Base-by-base conservation (phyloP, 2,888 invertebrate species). In the Pristionchus exspectatus region DNA sequence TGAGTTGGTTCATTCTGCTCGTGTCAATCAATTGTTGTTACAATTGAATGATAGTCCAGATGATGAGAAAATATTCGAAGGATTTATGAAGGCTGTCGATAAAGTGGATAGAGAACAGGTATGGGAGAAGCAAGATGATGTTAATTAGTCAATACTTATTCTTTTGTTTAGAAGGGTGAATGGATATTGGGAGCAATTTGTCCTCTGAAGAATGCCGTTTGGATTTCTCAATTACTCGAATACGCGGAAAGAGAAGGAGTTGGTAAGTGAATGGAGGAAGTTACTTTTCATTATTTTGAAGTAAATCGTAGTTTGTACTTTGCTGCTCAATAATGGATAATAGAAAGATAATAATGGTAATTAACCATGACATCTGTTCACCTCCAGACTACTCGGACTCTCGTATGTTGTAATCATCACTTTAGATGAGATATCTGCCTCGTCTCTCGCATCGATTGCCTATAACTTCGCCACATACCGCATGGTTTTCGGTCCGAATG, bases 401-500 rank as follows among this genome's bases (percentile, higher is more conserved):
- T 38, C 38, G 38, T 38, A 38, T 38, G 38, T 38, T 38, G 5
- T 38, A 38, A 38, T 38, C 38, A 38, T 38, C 38, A 50, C 44
- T 50, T 50, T 50, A 59, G 85, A 50, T 7, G 83, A 83, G 7
- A n/a, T 14, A n/a, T 50, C 74, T 12, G 74, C 74, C 3, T 33
- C 74, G 3, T 21, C 77, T 33, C 50, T 83, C 83, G 33, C n/a
- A 50, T 18, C 27, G 0, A 27, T 69, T 16, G 30, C 87, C n/a
- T 87, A 87, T 27, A 66, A 87, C 69, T 87, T 87, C 30, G 87
- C 87, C 44, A 56, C 87, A 16, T 87, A 87, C 50, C 87, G 87
- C 21, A 87, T 87, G 87, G 50, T 87, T 5, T 87, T 87, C 87
- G 87, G 87, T 5, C 87, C 87, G 38, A 30, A 44, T 50, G 87